Evolutionary conservation across 2,888 invertebrate genomes (phyloP).

Genomic region (Drosophila mimetica): DNA sequence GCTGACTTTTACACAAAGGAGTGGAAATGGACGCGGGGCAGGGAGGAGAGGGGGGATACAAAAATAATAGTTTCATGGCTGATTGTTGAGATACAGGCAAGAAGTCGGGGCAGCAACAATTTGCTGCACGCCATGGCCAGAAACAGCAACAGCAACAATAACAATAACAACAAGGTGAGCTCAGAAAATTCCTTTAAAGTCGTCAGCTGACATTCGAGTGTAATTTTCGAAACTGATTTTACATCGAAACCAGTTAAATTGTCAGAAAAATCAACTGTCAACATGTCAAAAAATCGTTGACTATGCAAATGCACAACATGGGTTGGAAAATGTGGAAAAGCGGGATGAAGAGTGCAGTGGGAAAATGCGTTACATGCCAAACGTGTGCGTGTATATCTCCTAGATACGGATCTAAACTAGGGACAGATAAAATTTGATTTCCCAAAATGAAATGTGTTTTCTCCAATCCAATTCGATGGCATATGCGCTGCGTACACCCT

Average conservation of each 20-base stretch:
- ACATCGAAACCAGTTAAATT: conserved; percentile 84
- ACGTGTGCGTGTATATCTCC: conserved; percentile 24
- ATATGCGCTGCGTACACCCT: neutral
- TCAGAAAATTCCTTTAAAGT: conserved; percentile 78
- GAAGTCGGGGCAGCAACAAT: conserved; percentile 59
- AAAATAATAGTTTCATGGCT: conserved; percentile 63
- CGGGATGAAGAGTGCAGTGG: neutral
- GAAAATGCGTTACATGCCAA: conserved; percentile 50
- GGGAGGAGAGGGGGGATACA: conserved; percentile 6
- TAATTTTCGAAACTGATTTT: conserved; percentile 83
- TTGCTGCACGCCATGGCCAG: conserved; percentile 79
- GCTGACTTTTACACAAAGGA: conserved; percentile 61
- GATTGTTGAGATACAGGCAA: conserved; percentile 38
- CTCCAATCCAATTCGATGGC: conserved; percentile 22
- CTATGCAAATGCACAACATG: conserved; percentile 72
- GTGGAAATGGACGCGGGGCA: neutral
- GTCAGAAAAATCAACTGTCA: conserved; percentile 84
- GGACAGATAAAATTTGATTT: conserved; percentile 42
- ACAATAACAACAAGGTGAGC: conserved; percentile 47
- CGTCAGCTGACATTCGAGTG: conserved; percentile 77
- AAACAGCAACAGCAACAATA: conserved; percentile 30
- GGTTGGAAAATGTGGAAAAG: conserved; percentile 23
- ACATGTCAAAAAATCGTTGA: conserved; percentile 83
- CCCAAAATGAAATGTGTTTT: conserved; percentile 29
- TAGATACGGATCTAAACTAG: conserved; percentile 34